Conservation (phyloP, 2,797 vertebrate genomes). For the Tarsius wallacei region DNA sequence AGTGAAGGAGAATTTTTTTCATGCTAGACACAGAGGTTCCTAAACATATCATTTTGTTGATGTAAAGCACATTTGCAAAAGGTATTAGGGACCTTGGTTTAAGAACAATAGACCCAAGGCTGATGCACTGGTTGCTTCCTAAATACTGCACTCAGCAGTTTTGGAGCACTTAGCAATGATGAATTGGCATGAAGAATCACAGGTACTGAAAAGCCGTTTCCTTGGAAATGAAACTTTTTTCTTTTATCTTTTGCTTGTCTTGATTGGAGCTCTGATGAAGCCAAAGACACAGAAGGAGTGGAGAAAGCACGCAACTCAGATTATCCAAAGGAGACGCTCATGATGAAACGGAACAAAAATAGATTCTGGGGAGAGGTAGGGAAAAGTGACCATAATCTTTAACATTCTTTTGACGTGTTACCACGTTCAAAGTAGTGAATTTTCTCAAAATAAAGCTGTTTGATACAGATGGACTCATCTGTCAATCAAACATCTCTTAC, state of each 20-base stretch:
- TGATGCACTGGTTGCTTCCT: conserved; percentile 33
- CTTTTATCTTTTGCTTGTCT: conserved; percentile 58
- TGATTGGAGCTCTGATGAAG: conserved; percentile 53
- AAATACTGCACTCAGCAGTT: conserved; percentile 66
- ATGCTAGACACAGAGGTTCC: background rate
- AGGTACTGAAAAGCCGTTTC: conserved; percentile 56
- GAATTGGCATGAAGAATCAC: conserved; percentile 48
- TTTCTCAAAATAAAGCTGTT: conserved; percentile 64
- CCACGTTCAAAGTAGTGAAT: background rate
- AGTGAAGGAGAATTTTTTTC: conserved; percentile 50
- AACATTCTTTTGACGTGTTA: conserved; percentile 50
- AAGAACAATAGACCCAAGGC: conserved; percentile 58
- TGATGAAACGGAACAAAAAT: background rate
- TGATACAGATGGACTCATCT: conserved; percentile 1
- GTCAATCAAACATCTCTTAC: conserved; percentile 51
- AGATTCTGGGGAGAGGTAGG: background rate
- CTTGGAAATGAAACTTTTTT: conserved; percentile 68
- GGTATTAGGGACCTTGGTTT: conserved; percentile 19
- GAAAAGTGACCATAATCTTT: background rate
- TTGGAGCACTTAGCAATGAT: conserved; percentile 62
- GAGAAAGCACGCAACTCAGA: conserved; percentile 44
- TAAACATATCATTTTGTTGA: conserved; percentile 8
- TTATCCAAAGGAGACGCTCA: background rate
- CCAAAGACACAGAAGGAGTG: conserved; percentile 47
- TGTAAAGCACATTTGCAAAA: conserved; percentile 74